Base-by-base conservation (phyloP, 1,140 invertebrate genomes). In the Drosophila dunni region DNA sequence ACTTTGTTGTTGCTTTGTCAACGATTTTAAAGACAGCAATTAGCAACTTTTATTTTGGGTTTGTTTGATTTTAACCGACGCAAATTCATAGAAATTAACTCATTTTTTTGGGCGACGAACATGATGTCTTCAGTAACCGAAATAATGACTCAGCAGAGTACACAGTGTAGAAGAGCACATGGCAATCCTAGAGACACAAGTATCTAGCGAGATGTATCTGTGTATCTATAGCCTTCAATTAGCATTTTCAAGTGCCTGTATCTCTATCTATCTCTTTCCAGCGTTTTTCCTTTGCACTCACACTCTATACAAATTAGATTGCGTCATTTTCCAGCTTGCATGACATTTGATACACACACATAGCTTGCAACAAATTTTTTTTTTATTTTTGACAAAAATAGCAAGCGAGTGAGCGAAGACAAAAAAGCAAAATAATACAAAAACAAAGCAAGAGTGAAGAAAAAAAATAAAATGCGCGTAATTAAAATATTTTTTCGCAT, bases 401-500 rank as follows among this genome's bases (percentile, higher is more conserved):
- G 79, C 76, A 33, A 53, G 54, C 38, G 34, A 9, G 24, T 29
- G 24, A 29, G 6, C 24, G 24, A 29, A 29, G 24, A 29, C 24
- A 29, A 29, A 29, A 29, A 29, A 29, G 24, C 24, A 29, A 29
- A 29, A 29, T 5, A 29, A 29, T 5, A 29, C 3, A 29, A 29
- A 29, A 29, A 29, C 6, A 29, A 29, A 29, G 6, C 24, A 29
- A 29, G 6, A 29, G 6, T 6, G 6, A 29, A 29, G 5, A 29
- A 3, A 29, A 34, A 11, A 29, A 40, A 53, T 46, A 74, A 75
- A 75, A 83, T 69, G 79, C 79, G 81, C 64, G 71, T 79, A 86
- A 86, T 86, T 88, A 89, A 86, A 86, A 83, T 74, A 54, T 77
- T 89, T 82, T 86, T 89, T 86, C 77, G 78, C 83, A 83, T 89